These are phyloP conservation scores for Netelia inedita DNA, from an alignment of 2,888 invertebrate genomes.

Conservation along the genomic window DNA sequence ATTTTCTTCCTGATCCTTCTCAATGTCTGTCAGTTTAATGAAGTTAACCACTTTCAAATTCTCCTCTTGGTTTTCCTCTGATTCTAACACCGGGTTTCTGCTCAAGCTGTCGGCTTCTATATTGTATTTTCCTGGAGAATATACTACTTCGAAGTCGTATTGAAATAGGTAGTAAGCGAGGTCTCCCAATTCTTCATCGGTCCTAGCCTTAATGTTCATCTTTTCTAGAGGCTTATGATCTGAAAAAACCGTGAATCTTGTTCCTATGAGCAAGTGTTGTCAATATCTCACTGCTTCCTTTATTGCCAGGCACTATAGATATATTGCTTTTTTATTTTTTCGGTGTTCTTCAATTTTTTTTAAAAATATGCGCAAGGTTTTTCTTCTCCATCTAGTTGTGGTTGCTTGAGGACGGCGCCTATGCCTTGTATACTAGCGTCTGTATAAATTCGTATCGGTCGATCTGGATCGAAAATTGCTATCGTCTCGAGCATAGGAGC, in stretches of 20 bases:
- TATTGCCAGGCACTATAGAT: constrained; percentile 41
- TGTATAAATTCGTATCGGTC: too few species aligned
- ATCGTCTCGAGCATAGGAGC: too few species aligned
- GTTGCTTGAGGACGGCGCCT: too few species aligned
- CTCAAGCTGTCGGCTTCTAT: constrained; percentile 71
- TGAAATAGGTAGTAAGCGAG: constrained; percentile 73
- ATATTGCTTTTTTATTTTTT: constrained; percentile 48
- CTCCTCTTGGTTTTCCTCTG: constrained; percentile 66
- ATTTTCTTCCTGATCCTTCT: constrained; percentile 67
- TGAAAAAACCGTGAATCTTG: constrained; percentile 52
- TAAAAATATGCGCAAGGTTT: constrained; percentile 1
- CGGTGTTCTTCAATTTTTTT: constrained; percentile 8
- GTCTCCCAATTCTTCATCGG: constrained; percentile 74
- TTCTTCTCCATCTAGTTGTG: too few species aligned
- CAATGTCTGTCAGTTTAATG: constrained; percentile 66
- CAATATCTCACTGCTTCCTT: constrained; percentile 51
- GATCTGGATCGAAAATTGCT: too few species aligned
- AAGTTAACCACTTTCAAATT: constrained; percentile 67
- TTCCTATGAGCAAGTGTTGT: constrained; percentile 55
- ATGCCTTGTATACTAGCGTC: too few species aligned
- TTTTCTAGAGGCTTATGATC: constrained; percentile 72
- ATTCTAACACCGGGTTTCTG: constrained; percentile 72
- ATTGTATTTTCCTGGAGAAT: constrained; percentile 71
- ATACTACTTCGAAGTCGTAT: constrained; percentile 72
- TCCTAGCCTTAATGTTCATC: constrained; percentile 72